phyloP scores from a whole-genome alignment of 2,113 vertebrate genomes.

The Sterna hirundo region DNA sequence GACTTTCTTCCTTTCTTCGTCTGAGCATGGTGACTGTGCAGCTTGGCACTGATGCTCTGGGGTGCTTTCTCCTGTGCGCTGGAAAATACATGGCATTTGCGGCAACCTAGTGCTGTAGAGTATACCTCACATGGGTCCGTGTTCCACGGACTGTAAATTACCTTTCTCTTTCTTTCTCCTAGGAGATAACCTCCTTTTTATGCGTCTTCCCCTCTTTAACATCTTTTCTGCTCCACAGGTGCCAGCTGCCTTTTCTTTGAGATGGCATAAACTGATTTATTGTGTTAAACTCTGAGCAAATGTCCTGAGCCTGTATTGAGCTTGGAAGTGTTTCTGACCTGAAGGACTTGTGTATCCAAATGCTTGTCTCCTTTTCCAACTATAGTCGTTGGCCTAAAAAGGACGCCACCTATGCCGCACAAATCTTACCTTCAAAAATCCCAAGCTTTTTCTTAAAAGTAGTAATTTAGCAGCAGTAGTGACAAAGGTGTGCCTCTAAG shows the following conservation, averaged over 20 bases:
- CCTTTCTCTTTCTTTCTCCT: neutral
- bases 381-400: neutral
- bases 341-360: neutral
- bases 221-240: neutral
- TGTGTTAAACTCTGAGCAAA: neutral
- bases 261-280: neutral
- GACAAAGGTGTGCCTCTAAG: neutral
- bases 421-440: neutral
- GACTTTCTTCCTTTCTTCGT: neutral
- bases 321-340: neutral
- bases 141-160: neutral
- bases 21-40: neutral
- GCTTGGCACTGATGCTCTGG: neutral
- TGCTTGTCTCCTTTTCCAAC: neutral
- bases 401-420: too few relatives aligned
- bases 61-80: neutral
- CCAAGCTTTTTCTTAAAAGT: neutral
- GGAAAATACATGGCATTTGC: neutral
- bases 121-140: accelerated
- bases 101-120: neutral
- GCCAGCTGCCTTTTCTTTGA: neutral
- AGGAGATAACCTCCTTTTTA: neutral
- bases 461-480: neutral
- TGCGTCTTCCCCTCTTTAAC: neutral
- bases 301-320: neutral